These are phyloP conservation scores for Cotesia chilonis DNA, from an alignment of 1,140 invertebrate species.

Conservation along the genomic window DNA sequence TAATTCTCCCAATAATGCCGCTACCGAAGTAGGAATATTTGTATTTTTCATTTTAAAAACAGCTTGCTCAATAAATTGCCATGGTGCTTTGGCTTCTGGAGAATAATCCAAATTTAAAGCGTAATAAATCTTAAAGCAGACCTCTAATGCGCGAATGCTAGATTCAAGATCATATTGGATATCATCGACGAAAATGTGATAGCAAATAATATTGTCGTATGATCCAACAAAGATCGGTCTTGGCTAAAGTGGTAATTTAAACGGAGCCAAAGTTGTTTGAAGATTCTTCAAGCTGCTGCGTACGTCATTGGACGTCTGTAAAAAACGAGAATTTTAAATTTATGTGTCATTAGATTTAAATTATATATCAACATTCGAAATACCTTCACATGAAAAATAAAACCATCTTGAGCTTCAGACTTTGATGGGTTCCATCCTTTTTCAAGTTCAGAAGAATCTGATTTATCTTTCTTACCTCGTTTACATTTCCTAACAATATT, in stretches of 20 bases:
- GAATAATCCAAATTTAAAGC: slow-evolving; percentile 11
- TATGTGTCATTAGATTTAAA: slow-evolving; percentile 2
- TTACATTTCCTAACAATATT: background rate
- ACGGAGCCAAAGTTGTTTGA: background rate
- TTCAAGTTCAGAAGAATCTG: background rate
- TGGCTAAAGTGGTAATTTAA: slow-evolving; percentile 6
- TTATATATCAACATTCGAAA: slow-evolving; percentile 1
- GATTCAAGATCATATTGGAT: slow-evolving; percentile 14
- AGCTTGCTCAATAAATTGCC: slow-evolving; percentile 13
- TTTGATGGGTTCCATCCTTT: slow-evolving; percentile 21
- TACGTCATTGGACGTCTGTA: slow-evolving; percentile 17
- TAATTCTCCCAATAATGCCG: slow-evolving; percentile 7
- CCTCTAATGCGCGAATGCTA: background rate
- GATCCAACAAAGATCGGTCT: slow-evolving; percentile 14
- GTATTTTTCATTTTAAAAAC: slow-evolving; percentile 11
- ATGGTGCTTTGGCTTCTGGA: slow-evolving; percentile 9
- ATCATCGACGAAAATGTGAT: slow-evolving; percentile 15
- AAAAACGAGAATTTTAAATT: background rate
- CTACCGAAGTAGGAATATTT: background rate
- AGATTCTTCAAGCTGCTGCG: background rate
- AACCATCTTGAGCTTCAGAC: slow-evolving; percentile 13
- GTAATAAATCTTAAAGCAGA: slow-evolving; percentile 17
- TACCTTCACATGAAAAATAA: slow-evolving; percentile 11
- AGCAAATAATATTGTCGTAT: slow-evolving; percentile 7
- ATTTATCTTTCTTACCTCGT: background rate